These are phyloP conservation scores for Corydoras sp. DNA, from an alignment of 2,113 vertebrate genomes.

Conservation along the genomic window DNA sequence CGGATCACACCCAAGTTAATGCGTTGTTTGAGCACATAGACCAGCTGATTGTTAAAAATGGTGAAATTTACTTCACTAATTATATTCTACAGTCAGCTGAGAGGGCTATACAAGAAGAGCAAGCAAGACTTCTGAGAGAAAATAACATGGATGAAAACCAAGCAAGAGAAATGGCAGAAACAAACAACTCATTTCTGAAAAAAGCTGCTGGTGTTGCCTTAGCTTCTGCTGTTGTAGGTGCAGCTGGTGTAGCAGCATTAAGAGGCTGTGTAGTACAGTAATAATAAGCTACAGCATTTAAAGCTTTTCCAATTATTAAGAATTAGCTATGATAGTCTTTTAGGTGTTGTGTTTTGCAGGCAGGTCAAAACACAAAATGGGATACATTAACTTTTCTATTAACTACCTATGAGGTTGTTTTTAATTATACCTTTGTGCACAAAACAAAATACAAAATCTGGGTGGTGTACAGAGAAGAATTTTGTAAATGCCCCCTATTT, in stretches of 20 bases:
- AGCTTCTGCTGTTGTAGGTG: neutral
- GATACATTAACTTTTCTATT: no score
- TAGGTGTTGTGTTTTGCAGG: no score
- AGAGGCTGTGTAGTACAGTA: neutral
- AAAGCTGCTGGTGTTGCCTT: neutral
- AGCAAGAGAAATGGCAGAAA: slow-evolving; percentile 25
- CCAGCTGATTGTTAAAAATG: slow-evolving; percentile 10
- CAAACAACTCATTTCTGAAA: neutral
- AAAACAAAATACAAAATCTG: no score
- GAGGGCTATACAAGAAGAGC: slow-evolving; percentile 26
- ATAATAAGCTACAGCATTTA: neutral
- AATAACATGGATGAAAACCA: neutral
- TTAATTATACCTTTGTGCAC: no score
- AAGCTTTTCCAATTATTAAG: no score
- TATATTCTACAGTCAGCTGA: slow-evolving; percentile 18
- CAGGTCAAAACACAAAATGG: no score
- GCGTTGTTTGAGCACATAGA: slow-evolving; percentile 24
- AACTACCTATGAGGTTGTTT: no score
- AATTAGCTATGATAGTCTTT: no score
- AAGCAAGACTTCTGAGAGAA: slow-evolving; percentile 5
- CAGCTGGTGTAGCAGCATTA: neutral
- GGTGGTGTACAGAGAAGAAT: no score
- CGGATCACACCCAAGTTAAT: slow-evolving; percentile 7
- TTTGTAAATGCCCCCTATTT: no score
- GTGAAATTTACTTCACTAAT: slow-evolving; percentile 24